Conservation (phyloP, 2,113 vertebrate species). For the Mirza zaza region DNA sequence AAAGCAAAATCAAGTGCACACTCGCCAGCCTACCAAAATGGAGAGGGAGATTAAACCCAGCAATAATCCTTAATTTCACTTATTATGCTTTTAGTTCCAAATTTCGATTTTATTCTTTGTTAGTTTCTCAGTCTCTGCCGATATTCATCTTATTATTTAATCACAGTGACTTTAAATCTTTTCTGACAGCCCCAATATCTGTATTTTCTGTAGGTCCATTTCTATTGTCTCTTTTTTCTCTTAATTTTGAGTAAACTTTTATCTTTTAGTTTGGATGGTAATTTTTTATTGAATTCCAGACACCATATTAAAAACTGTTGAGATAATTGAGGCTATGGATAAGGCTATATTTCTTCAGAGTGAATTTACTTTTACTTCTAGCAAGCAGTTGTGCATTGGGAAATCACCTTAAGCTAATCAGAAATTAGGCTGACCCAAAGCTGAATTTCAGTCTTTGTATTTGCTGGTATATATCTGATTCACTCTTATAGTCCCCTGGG, state of each 20-base stretch:
- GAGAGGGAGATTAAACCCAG: background rate
- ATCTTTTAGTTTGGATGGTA: background rate
- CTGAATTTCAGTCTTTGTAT: background rate
- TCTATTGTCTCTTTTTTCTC: background rate
- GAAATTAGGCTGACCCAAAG: background rate
- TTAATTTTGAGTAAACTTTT: background rate
- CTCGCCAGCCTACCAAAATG: constrained; percentile 42
- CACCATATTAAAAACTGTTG: background rate
- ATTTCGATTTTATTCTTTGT: background rate
- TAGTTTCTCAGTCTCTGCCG: background rate
- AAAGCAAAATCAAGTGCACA: background rate
- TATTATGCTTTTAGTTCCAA: background rate
- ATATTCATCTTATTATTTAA: background rate
- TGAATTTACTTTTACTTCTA: background rate
- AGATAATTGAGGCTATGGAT: background rate
- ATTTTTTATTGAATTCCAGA: background rate
- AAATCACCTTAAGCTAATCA: background rate
- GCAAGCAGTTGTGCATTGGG: background rate
- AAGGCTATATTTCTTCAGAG: background rate
- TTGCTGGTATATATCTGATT: background rate
- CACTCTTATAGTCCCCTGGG: background rate
- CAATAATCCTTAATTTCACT: background rate
- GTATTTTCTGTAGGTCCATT: background rate
- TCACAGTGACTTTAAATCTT: background rate
- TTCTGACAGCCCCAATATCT: background rate